phyloP scores from a whole-genome alignment of 2,797 vertebrate genomes.

The Fistularia commersonii region DNA sequence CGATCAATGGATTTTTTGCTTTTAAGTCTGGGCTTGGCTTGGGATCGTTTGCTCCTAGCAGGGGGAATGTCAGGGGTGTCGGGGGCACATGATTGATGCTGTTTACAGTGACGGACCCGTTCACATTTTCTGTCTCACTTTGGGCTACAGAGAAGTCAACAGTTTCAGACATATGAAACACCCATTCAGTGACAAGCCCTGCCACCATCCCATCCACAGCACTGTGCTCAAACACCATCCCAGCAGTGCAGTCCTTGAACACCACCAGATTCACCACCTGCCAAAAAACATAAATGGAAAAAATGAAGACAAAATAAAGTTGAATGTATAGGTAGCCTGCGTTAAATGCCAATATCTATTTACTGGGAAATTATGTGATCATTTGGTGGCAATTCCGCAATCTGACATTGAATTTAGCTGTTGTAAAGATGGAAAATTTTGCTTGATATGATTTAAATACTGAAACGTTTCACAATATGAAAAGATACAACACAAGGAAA shows the following conservation, averaged over 20 bases:
- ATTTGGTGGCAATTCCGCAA: background rate
- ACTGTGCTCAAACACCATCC: conserved; percentile 78
- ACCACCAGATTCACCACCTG: conserved; percentile 78
- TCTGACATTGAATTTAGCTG: background rate
- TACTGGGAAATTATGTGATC: background rate
- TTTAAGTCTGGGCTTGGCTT: conserved; percentile 30
- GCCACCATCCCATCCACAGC: conserved; percentile 80
- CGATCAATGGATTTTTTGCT: conserved; percentile 61
- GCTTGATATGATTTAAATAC: background rate
- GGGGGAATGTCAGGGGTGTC: conserved; percentile 50
- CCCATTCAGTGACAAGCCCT: conserved; percentile 66
- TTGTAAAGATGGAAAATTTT: background rate
- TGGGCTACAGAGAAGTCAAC: conserved; percentile 41
- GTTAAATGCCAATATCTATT: too few relatives aligned
- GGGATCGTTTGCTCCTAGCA: conserved; percentile 37
- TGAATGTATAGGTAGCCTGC: too few relatives aligned
- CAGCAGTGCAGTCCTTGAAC: conserved; percentile 72
- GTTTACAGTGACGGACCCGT: conserved; percentile 29
- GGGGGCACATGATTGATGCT: conserved; percentile 25
- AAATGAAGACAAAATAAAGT: background rate
- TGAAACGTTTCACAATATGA: too few relatives aligned
- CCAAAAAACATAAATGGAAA: conserved; percentile 5
- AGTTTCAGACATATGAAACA: conserved; percentile 75
- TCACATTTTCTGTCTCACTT: conserved; percentile 24
- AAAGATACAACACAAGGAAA: too few relatives aligned